Evolutionary conservation across 1,140 invertebrate genomes (phyloP).

Genomic region (Paracyclopina nana): DNA sequence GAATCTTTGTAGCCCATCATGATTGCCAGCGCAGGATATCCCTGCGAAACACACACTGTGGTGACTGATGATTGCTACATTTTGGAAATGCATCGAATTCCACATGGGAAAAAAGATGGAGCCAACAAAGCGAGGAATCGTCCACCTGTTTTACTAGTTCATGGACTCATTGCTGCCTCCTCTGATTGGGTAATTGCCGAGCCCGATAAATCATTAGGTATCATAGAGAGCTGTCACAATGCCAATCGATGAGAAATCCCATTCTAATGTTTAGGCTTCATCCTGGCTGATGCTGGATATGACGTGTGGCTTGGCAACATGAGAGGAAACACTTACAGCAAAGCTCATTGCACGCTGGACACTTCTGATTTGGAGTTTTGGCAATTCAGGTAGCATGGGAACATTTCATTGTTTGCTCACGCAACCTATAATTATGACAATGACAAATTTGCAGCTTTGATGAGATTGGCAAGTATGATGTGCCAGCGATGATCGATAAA

Average conservation of each 20-base stretch:
- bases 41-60: constrained; percentile 37
- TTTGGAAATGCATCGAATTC: constrained; percentile 35
- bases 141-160: constrained; percentile 23
- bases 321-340: constrained; percentile 38
- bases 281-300: constrained; percentile 46
- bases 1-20: constrained; percentile 36
- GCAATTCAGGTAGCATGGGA: constrained; percentile 29
- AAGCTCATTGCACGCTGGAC: constrained; percentile 23
- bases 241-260: too few relatives aligned
- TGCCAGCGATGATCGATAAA: constrained; percentile 43
- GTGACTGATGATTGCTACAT: constrained; percentile 38
- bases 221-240: constrained; percentile 21
- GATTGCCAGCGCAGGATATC: constrained; percentile 39
- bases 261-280: constrained; percentile 26
- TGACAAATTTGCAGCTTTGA: constrained; percentile 40
- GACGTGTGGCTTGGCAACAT: constrained; percentile 51
- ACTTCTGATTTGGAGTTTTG: constrained; percentile 18
- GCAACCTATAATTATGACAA: too few relatives aligned
- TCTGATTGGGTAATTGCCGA: constrained; percentile 49
- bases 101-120: constrained; percentile 22
- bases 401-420: constrained; percentile 25
- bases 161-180: constrained; percentile 51
- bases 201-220: constrained; percentile 37
- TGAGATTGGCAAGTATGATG: constrained; percentile 49
- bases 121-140: too few relatives aligned